A percentile compares a stretch with the other conserved stretches of the same genome.
Evolutionary conservation across 2,888 invertebrate species (phyloP).

Genomic region (Caenorhabditis sp.): DNA sequence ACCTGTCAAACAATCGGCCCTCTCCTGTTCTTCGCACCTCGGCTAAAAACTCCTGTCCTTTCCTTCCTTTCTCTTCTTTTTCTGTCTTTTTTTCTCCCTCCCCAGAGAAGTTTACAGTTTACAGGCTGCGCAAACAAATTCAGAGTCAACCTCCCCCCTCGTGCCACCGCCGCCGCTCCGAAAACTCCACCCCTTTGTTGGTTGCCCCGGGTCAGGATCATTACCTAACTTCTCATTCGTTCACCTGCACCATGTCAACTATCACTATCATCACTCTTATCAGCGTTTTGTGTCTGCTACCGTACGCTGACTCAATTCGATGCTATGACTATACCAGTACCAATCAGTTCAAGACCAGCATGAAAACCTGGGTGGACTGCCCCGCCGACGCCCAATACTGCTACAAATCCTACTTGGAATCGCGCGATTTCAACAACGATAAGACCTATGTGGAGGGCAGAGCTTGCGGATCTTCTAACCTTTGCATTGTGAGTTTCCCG

Average conservation of each 20-base stretch:
- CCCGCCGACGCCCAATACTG: slow-evolving; percentile 68
- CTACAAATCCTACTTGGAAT: slow-evolving; percentile 67
- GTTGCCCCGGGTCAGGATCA: slow-evolving; percentile 35
- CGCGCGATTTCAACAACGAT: slow-evolving; percentile 64
- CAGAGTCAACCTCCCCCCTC: slow-evolving; percentile 15
- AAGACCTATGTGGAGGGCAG: slow-evolving; percentile 65
- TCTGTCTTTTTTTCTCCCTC: slow-evolving; percentile 4
- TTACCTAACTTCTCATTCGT: slow-evolving; percentile 17
- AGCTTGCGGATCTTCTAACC: slow-evolving; percentile 67
- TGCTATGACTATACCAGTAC: slow-evolving; percentile 70
- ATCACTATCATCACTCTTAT: slow-evolving; percentile 42
- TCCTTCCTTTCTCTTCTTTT: neutral
- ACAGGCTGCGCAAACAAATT: slow-evolving; percentile 61
- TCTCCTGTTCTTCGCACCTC: slow-evolving; percentile 47
- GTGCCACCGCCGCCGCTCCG: slow-evolving; percentile 7
- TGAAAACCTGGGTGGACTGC: slow-evolving; percentile 69
- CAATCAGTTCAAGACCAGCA: slow-evolving; percentile 50
- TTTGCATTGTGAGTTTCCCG: slow-evolving; percentile 63
- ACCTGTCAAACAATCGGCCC: slow-evolving; percentile 31
- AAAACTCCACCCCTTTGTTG: slow-evolving; percentile 25
- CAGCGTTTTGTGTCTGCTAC: slow-evolving; percentile 47
- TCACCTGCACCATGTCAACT: slow-evolving; percentile 26
- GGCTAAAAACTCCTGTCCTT: slow-evolving; percentile 5
- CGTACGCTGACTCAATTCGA: slow-evolving; percentile 60
- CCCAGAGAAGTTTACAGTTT: slow-evolving; percentile 53